Evolutionary conservation across 2,113 vertebrate species (phyloP).

Genomic region (Dicrurus megarhynchus): DNA sequence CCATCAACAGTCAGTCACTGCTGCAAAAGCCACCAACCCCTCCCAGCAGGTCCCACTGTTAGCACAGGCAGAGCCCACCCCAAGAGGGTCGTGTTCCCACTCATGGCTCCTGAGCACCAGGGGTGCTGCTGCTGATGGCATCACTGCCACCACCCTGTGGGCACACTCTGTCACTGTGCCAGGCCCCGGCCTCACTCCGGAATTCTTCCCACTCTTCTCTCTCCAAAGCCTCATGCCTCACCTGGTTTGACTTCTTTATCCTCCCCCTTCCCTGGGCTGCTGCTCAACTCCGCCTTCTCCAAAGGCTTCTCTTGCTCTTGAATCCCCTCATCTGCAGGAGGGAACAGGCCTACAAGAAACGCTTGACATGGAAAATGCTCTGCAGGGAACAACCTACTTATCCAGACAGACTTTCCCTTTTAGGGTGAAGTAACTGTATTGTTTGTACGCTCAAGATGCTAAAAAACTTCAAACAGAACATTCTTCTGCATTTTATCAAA

Average conservation of each 20-base stretch:
- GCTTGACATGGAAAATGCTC: neutral
- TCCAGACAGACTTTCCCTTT: neutral
- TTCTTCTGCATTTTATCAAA: neutral
- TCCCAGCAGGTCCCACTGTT: neutral
- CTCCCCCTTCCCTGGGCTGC: constrained; percentile 70
- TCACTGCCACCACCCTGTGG: neutral
- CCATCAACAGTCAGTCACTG: neutral
- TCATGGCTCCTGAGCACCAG: neutral
- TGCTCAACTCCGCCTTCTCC: constrained; percentile 77
- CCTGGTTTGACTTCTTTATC: constrained; percentile 84
- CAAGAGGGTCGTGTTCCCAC: neutral
- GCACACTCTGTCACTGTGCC: rapidly evolving
- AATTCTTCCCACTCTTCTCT: neutral
- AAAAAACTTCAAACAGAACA: neutral
- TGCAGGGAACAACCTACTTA: neutral
- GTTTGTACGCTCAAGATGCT: rapidly evolving
- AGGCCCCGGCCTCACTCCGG: neutral
- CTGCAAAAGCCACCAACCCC: neutral
- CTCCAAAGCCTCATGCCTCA: constrained; percentile 27
- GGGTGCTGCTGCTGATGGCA: neutral
- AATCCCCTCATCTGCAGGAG: constrained; percentile 70
- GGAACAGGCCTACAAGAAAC: neutral
- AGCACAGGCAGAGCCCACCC: neutral
- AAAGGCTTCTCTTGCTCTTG: constrained; percentile 76
- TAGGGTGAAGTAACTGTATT: neutral